Conservation (phyloP, 2,888 invertebrate species). For the Coecobrya sp. region DNA sequence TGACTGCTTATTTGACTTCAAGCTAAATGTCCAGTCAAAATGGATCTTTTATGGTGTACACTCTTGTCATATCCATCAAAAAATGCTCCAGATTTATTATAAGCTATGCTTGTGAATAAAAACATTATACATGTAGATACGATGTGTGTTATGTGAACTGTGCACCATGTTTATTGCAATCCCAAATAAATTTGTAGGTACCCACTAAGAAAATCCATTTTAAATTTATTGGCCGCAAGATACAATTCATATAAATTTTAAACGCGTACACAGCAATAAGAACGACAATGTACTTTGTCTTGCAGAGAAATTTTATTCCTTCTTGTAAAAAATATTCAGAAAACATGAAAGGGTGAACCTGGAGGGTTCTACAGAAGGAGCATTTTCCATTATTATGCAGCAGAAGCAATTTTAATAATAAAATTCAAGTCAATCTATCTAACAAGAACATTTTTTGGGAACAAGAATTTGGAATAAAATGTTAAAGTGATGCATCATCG, state of each 20-base stretch:
- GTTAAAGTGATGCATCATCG: slow-evolving; percentile 47
- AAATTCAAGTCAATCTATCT: slow-evolving; percentile 58
- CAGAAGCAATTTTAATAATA: slow-evolving; percentile 72
- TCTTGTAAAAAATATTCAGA: slow-evolving; percentile 56
- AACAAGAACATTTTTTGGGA: slow-evolving; percentile 38
- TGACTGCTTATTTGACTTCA: slow-evolving; percentile 49
- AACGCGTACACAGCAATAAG: slow-evolving; percentile 5
- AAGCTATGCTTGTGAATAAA: background rate
- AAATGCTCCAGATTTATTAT: slow-evolving; percentile 59
- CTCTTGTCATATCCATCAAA: slow-evolving; percentile 52
- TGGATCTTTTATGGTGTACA: slow-evolving; percentile 39
- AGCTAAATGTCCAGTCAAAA: slow-evolving; percentile 64
- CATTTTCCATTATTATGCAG: slow-evolving; percentile 43
- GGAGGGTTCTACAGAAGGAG: slow-evolving; percentile 60
- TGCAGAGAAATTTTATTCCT: slow-evolving; percentile 22
- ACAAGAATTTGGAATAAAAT: slow-evolving; percentile 56
- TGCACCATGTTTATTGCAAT: too few species aligned
- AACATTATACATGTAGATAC: background rate
- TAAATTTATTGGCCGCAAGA: slow-evolving; percentile 49
- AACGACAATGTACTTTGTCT: background rate
- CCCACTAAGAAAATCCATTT: slow-evolving; percentile 13
- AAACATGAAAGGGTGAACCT: slow-evolving; percentile 69
- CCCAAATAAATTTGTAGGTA: slow-evolving; percentile 10
- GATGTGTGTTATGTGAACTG: background rate
- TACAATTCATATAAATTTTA: slow-evolving; percentile 35